Conservation (phyloP, 2,888 invertebrate species). For the Acronicta psi region DNA sequence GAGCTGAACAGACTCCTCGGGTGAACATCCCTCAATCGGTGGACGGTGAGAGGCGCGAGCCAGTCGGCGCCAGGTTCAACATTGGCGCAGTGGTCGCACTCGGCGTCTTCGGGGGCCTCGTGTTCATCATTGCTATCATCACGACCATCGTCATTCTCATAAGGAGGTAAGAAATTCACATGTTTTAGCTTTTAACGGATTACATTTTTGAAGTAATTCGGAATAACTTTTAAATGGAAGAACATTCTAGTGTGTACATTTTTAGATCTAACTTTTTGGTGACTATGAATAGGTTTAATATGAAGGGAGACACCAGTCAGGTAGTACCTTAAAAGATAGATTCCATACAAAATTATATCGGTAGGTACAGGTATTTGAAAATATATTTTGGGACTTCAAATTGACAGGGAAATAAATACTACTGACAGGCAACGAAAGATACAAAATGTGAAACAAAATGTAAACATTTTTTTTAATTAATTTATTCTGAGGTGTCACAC, state of each 20-base stretch:
- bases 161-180: constrained; percentile 91
- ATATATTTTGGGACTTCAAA: too few relatives aligned
- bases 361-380: too few relatives aligned
- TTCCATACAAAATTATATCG: not conserved
- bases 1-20: constrained; percentile 91
- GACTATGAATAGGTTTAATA: not conserved
- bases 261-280: too few relatives aligned
- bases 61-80: constrained; percentile 92
- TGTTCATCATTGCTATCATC: constrained; percentile 96
- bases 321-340: constrained; percentile 71
- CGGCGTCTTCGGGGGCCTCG: constrained; percentile 96
- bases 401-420: too few relatives aligned
- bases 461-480: too few relatives aligned
- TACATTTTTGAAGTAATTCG: too few relatives aligned
- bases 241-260: not conserved
- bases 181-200: not conserved
- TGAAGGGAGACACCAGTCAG: constrained; percentile 21
- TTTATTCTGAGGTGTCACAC: too few relatives aligned
- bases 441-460: too few relatives aligned
- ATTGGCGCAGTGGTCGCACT: constrained; percentile 96
- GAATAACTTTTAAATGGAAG: too few relatives aligned
- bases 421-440: too few relatives aligned
- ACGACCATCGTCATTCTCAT: constrained; percentile 96
- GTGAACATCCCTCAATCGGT: constrained; percentile 92
- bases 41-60: constrained; percentile 88